These are phyloP conservation scores for Osmerus mordax DNA, from an alignment of 2,113 vertebrate species.

Conservation along the genomic window DNA sequence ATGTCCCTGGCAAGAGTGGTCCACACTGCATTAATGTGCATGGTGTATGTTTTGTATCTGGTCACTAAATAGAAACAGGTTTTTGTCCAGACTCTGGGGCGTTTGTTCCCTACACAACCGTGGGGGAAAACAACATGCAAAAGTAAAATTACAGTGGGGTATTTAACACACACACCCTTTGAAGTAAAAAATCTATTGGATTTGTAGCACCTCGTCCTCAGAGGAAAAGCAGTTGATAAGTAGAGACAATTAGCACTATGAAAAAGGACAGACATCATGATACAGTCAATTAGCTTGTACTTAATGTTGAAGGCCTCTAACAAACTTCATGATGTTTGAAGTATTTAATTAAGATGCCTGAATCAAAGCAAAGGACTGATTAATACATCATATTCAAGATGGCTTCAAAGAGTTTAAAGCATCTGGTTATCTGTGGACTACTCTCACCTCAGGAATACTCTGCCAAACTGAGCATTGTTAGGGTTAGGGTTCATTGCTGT, in stretches of 20 bases:
- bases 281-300: conserved; percentile 19
- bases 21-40: conserved; percentile 57
- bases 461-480: no score
- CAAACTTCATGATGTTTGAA: conserved; percentile 30
- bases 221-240: conserved; percentile 26
- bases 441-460: background rate
- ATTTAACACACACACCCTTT: conserved; percentile 18
- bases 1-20: conserved; percentile 64
- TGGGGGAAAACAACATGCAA: conserved; percentile 13
- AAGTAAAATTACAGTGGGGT: conserved; percentile 18
- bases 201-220: conserved; percentile 9
- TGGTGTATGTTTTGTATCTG: conserved; percentile 14
- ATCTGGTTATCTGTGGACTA: background rate
- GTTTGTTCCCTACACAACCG: conserved; percentile 21
- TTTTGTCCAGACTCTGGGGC: conserved; percentile 18
- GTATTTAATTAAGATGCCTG: conserved; percentile 32
- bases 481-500: no score
- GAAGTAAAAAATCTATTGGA: conserved; percentile 6
- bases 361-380: conserved; percentile 26
- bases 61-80: conserved; percentile 34
- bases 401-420: background rate
- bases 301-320: conserved; percentile 26
- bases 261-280: conserved; percentile 37
- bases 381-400: conserved; percentile 6
- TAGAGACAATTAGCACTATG: conserved; percentile 32